Evolutionary conservation across 2,888 invertebrate species (phyloP), one percentile per base, ranked within the genome.

Genomic region (Ischnus inquisitorius): DNA sequence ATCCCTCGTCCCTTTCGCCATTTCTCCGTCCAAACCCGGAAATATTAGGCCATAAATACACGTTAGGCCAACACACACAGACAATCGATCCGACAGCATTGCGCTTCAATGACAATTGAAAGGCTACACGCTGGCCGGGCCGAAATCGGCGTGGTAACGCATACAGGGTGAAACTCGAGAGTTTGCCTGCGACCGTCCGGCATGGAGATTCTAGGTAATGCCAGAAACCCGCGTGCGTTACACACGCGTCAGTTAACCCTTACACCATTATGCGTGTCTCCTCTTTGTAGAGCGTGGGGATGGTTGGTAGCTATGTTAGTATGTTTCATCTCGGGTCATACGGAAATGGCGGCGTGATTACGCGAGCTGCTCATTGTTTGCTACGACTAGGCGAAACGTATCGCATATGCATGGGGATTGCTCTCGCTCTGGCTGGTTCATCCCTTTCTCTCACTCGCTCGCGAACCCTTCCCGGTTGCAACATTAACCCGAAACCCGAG

Each of bases 341-440:
- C 81, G 84, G 84, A 84, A 84, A 84, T 84, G 84, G 81, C 60
- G 81, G 81, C 81, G 75, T 84, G 81, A 84, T 84, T 84, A 84
- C 84, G 82, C 62, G 78, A 60, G 84, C 75, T 81, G 84, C 81
- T 84, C 84, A 84, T 84, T 84, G 84, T 84, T 84, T 84, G 84
- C 81, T 79, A 72, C 75, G 75, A 34, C 69, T 67, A 75, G 78
- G 78, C 78, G 51, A 81, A 34, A 69, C 48, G 74, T 79, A 81
- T 75, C 81, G 78, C 84, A 84, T 84, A 84, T 84, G 84, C 84
- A 75, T 74, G 69, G 71, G 51, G 57, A 57, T 46, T 60, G 28
- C 54, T 28, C 72, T 69, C 54, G 46, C 68, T 34, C 54, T 41
- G 34, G 34, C 4, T 34, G 25, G 22, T 22, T 39, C 12, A 46